Percentiles rank a stretch among this genome's conserved stretches.
Conservation (phyloP, 2,888 invertebrate species). For the Tipula helvola region DNA sequence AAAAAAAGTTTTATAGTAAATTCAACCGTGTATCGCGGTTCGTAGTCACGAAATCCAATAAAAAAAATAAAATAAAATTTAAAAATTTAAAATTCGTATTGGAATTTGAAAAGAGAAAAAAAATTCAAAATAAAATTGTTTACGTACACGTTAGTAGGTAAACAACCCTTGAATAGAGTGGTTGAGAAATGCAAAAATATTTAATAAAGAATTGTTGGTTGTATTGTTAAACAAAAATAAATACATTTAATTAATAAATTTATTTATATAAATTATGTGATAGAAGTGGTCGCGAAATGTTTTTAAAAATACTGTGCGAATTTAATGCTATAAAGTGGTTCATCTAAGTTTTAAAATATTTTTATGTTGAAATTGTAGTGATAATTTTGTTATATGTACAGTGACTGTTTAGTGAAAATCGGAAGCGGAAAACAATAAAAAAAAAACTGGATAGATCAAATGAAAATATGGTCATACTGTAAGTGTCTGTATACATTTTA, state of each 20-base stretch:
- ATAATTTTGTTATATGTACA: not conserved
- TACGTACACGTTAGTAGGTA: not conserved
- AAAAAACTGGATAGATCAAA: not conserved
- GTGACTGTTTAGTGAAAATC: not conserved
- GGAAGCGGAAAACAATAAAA: not conserved
- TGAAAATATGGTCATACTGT: conserved; percentile 7
- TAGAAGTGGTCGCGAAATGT: not conserved
- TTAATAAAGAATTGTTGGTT: not conserved
- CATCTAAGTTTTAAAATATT: not conserved
- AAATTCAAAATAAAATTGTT: not conserved
- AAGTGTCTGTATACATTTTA: not conserved
- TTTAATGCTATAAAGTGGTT: not conserved
- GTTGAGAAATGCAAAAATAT: not conserved
- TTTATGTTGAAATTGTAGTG: not conserved
- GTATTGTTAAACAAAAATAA: not conserved
- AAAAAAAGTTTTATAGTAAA: not conserved
- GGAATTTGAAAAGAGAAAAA: conserved; percentile 5
- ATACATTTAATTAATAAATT: not conserved
- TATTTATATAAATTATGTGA: not conserved
- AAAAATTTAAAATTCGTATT: not conserved
- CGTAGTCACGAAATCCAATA: not conserved
- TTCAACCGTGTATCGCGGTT: not conserved
- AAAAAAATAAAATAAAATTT: not conserved
- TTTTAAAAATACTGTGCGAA: not conserved
- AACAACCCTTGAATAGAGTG: conserved; percentile 6